phyloP scores from a whole-genome alignment of 2,797 vertebrate species.

The Sphenodon punctatus region DNA sequence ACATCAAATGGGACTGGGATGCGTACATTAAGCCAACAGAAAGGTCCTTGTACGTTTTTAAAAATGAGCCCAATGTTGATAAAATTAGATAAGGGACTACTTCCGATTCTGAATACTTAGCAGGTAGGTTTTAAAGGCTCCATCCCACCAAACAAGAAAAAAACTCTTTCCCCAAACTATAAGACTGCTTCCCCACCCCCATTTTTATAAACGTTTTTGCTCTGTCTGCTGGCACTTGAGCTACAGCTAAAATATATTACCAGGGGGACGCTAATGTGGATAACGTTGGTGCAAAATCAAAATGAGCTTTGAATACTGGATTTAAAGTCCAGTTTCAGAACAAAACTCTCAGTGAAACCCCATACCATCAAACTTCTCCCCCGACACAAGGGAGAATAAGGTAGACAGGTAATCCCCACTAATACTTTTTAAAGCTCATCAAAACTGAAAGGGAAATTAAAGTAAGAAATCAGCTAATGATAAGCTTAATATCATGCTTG shows the following conservation, averaged over 20 bases:
- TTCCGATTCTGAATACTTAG: neutral
- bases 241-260: neutral
- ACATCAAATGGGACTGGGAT: neutral
- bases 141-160: neutral
- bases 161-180: neutral
- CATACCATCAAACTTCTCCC: slow-evolving; percentile 8
- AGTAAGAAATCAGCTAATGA: neutral
- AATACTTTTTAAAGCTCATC: neutral
- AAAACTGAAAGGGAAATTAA: neutral
- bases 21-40: neutral
- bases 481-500: slow-evolving; percentile 28
- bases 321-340: slow-evolving; percentile 16
- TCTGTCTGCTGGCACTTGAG: slow-evolving; percentile 54
- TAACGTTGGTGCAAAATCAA: slow-evolving; percentile 21
- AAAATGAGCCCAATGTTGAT: neutral
- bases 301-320: slow-evolving; percentile 14
- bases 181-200: neutral
- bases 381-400: no score
- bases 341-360: slow-evolving; percentile 17
- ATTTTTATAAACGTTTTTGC: slow-evolving; percentile 38
- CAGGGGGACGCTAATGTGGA: neutral
- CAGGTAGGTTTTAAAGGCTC: neutral
- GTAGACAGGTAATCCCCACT: no score
- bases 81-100: neutral
- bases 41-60: no score